Evolutionary conservation across 2,888 invertebrate species (phyloP).

Genomic region (Meganola albula): DNA sequence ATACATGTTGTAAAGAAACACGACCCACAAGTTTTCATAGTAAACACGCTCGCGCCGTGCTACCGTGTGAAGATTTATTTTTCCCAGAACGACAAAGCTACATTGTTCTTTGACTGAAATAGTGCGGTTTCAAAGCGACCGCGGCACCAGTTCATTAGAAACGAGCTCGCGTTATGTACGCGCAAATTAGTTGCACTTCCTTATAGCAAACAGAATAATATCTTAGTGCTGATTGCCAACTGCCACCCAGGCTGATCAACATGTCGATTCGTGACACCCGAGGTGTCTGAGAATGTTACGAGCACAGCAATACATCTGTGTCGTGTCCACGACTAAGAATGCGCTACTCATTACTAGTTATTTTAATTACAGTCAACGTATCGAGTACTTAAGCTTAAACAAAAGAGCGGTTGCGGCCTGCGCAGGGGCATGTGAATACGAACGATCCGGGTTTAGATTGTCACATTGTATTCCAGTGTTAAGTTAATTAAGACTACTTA

Average conservation of each 20-base stretch:
- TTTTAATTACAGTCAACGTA: conserved; percentile 49
- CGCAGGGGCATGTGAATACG: conserved; percentile 26
- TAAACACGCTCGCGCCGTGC: conserved; percentile 43
- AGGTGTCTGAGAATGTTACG: conserved; percentile 22
- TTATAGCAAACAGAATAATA: too few species aligned
- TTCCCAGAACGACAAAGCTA: conserved; percentile 64
- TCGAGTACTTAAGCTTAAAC: conserved; percentile 16
- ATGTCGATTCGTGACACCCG: conserved; percentile 19
- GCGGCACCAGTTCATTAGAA: conserved; percentile 55
- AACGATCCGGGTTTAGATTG: conserved; percentile 19
- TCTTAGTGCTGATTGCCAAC: too few species aligned
- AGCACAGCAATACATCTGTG: conserved; percentile 36
- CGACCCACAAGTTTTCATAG: conserved; percentile 51
- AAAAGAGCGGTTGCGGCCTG: conserved; percentile 26
- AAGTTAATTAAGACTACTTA: conserved; percentile 23
- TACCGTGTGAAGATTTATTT: conserved; percentile 57
- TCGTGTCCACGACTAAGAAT: conserved; percentile 44
- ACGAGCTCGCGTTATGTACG: conserved; percentile 38
- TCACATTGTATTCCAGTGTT: conserved; percentile 23
- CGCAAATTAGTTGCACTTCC: conserved; percentile 37
- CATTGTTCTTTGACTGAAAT: conserved; percentile 61
- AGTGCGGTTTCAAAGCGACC: conserved; percentile 58
- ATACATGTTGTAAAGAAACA: conserved; percentile 37
- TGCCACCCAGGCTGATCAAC: conserved; percentile 23
- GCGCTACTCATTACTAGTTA: conserved; percentile 57